Conservation (phyloP, 2,797 vertebrate genomes). For the Mico argentatus region DNA sequence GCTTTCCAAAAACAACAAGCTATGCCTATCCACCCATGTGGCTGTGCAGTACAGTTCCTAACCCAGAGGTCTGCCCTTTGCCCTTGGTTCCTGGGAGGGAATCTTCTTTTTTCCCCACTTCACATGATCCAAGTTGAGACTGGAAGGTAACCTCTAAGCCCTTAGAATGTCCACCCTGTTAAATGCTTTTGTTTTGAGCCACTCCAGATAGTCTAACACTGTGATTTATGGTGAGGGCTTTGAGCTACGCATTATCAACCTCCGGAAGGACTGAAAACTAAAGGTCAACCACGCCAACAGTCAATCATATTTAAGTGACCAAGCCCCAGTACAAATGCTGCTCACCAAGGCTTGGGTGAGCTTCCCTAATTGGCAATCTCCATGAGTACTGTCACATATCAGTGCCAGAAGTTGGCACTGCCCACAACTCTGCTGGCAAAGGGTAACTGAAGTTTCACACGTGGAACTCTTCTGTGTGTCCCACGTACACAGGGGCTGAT, state of each 20-base stretch:
- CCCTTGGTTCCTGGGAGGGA: background rate
- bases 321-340: background rate
- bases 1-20: background rate
- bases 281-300: background rate
- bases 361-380: background rate
- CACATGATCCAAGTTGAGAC: background rate
- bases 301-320: background rate
- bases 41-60: background rate
- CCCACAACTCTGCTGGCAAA: background rate
- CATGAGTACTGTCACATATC: background rate
- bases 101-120: background rate
- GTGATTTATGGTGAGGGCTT: background rate
- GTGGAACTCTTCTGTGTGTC: background rate
- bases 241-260: background rate
- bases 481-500: background rate
- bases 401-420: background rate
- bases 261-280: background rate
- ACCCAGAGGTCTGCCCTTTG: background rate
- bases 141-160: background rate
- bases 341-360: background rate
- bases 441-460: background rate
- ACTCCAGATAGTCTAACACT: background rate
- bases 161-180: slow-evolving; percentile 61
- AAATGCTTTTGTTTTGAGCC: background rate
- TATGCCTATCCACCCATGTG: background rate